Percentiles rank a stretch among this genome's conserved stretches.
Evolutionary conservation across 2,888 invertebrate species (phyloP).

Genomic region (Lithophane semibrunnea): DNA sequence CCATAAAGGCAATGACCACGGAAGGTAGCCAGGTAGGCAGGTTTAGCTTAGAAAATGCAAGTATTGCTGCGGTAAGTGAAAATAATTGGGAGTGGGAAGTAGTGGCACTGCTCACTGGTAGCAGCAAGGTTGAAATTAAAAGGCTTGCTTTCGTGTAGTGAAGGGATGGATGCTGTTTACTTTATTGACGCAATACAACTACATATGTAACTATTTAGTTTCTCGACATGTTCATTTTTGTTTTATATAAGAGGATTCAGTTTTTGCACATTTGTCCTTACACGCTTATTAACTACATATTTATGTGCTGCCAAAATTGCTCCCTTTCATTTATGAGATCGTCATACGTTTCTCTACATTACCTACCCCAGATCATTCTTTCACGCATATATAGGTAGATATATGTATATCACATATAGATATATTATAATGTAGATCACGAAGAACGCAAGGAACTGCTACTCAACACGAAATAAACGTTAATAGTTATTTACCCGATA

Average conservation of each 20-base stretch:
- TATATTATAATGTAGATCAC: not conserved
- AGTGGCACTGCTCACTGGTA: not conserved
- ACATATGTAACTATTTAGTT: not conserved
- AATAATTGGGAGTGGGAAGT: no score
- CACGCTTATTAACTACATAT: not conserved
- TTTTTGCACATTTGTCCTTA: not conserved
- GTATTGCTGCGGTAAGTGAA: no score
- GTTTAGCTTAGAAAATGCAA: no score
- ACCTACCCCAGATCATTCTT: not conserved
- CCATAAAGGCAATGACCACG: no score
- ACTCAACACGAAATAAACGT: not conserved
- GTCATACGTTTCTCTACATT: not conserved
- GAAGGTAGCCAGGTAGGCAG: no score
- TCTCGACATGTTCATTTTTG: not conserved
- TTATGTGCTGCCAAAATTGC: not conserved
- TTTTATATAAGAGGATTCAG: not conserved
- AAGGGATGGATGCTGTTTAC: not conserved
- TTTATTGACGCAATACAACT: not conserved
- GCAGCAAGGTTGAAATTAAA: not conserved
- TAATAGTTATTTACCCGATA: not conserved
- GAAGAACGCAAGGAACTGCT: not conserved
- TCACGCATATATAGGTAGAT: not conserved
- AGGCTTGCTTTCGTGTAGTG: not conserved
- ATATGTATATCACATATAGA: no score
- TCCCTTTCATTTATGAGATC: not conserved